Evolutionary conservation across 2,888 invertebrate species (phyloP).

Genomic region (Pocota personata): DNA sequence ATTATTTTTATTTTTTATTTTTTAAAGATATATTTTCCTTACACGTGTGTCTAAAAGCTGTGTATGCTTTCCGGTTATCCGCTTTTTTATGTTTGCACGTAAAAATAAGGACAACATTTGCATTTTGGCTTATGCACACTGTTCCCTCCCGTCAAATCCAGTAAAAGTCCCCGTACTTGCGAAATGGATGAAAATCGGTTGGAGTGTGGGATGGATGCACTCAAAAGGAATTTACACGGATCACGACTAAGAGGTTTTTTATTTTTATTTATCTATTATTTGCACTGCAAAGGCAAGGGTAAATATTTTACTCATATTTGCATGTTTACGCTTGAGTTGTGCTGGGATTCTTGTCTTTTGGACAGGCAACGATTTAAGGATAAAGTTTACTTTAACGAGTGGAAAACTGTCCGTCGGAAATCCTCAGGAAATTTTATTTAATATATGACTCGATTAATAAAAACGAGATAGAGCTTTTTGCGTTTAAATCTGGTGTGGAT

Average conservation of each 20-base stretch:
- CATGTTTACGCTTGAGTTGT: background rate
- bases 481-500: background rate
- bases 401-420: background rate
- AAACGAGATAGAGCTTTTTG: background rate
- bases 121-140: slow-evolving; percentile 57
- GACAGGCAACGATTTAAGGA: background rate
- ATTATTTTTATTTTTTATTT: background rate
- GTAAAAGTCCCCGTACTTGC: slow-evolving; percentile 22
- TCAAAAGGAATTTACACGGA: slow-evolving; percentile 31
- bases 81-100: background rate
- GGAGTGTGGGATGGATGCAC: slow-evolving; percentile 13
- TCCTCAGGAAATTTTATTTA: background rate
- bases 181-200: background rate
- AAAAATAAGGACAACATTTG: slow-evolving; percentile 48
- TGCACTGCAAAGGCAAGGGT: background rate
- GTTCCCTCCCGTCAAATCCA: slow-evolving; percentile 22
- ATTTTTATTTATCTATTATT: slow-evolving; percentile 14
- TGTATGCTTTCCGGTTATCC: background rate
- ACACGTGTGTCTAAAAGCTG: background rate
- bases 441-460: background rate
- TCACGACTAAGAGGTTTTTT: slow-evolving; percentile 18
- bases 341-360: background rate
- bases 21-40: background rate
- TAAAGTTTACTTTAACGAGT: background rate
- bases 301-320: slow-evolving; percentile 47